Evolutionary conservation across 2,888 invertebrate species (phyloP).

Genomic region (Drosophila maculinotata): DNA sequence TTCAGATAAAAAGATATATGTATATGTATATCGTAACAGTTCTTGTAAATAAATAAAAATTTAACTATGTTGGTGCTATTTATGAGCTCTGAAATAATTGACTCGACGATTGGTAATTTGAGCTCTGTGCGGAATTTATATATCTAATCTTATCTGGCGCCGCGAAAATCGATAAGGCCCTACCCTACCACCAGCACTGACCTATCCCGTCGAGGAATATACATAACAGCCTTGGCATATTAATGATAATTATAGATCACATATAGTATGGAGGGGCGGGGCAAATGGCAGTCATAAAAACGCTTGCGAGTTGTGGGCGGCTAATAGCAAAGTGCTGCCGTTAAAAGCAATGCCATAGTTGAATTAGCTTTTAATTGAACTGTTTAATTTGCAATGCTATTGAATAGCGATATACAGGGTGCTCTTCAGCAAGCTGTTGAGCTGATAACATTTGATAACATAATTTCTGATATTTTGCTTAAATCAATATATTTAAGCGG

Average conservation of each 20-base stretch:
- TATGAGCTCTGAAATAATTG: conserved; percentile 46
- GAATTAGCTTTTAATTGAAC: conserved; percentile 48
- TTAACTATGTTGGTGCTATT: conserved; percentile 18
- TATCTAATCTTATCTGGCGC: conserved; percentile 47
- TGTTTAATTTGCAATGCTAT: conserved; percentile 30
- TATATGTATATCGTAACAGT: neutral
- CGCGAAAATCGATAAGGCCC: conserved; percentile 40
- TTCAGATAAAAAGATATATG: neutral
- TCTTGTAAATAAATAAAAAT: conserved; percentile 12
- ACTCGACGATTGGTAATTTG: conserved; percentile 27
- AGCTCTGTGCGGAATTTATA: conserved; percentile 1
- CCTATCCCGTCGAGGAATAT: conserved; percentile 38
- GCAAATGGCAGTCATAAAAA: conserved; percentile 26
- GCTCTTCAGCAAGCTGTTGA: neutral
- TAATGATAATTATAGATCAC: conserved; percentile 40
- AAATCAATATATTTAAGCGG: too few species aligned
- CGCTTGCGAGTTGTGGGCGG: conserved; percentile 7
- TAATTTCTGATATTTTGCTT: too few species aligned
- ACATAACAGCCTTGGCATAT: conserved; percentile 31
- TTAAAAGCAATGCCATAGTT: conserved; percentile 24
- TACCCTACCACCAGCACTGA: conserved; percentile 28
- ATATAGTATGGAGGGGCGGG: neutral
- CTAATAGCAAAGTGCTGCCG: conserved; percentile 14
- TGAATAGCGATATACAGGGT: conserved; percentile 19
- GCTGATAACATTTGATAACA: neutral